Conservation (phyloP, 1,140 invertebrate species). For the Cardiocondyla obscurior region DNA sequence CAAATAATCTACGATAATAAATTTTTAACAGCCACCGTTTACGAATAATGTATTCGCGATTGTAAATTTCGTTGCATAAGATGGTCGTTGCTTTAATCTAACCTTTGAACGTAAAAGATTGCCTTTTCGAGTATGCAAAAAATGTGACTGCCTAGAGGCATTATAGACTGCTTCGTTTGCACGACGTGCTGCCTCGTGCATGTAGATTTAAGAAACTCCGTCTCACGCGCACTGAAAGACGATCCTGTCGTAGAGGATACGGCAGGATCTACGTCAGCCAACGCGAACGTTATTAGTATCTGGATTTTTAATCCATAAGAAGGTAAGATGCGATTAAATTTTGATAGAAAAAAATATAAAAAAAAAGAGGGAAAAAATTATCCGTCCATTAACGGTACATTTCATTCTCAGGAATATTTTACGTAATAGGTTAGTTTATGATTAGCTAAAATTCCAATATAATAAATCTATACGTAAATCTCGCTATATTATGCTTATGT, state of each 20-base stretch:
- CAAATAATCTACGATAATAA: not conserved
- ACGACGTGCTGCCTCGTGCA: conserved; percentile 30
- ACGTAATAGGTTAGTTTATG: conserved; percentile 18
- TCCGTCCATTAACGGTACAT: not conserved
- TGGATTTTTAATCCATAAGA: not conserved
- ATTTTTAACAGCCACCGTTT: not conserved
- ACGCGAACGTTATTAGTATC: conserved; percentile 4
- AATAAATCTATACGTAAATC: not conserved
- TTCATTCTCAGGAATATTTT: conserved; percentile 34
- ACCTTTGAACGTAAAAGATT: conserved; percentile 58
- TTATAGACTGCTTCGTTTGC: conserved; percentile 55
- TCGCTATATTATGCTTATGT: not conserved
- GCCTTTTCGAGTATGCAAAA: conserved; percentile 40
- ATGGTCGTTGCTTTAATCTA: conserved; percentile 48
- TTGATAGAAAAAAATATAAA: too few species aligned
- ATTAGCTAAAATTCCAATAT: conserved; percentile 1
- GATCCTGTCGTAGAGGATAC: conserved; percentile 24
- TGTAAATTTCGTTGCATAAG: conserved; percentile 8
- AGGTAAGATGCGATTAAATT: not conserved
- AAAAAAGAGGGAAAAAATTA: not conserved
- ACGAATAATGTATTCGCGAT: not conserved
- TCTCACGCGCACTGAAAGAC: conserved; percentile 50
- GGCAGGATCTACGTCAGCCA: conserved; percentile 37
- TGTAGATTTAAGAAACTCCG: conserved; percentile 53
- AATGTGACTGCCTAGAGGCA: conserved; percentile 55